Evolutionary conservation across 2,888 invertebrate species (phyloP), one percentile per base, ranked within the genome.

Genomic region (Ormyrus nitidulus): DNA sequence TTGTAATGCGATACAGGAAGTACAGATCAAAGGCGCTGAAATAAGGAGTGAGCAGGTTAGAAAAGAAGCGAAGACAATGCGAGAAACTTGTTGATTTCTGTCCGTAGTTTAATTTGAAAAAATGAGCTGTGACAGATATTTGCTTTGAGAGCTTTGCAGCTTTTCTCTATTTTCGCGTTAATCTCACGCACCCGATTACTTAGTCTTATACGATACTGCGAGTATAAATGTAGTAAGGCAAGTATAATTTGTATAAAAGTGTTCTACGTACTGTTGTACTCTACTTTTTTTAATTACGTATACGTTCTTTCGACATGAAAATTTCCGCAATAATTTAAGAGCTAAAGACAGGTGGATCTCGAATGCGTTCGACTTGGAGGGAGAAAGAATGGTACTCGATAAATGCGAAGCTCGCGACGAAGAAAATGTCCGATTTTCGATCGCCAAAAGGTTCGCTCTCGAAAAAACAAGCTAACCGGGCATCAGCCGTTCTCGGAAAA

Each of bases 191-290:
- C 46, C 65, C 44, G 62, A 61, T 70, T 62, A 65, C 48, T 70
- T 59, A 71, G 48, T 61, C 75, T 75, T 79, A 74, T 10, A 70
- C 44, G 53, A 54, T 75, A 79, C 64, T 79, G 79, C 79, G 75
- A 79, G 79, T 79, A 75, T 71, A 79, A 69, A 59, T 69, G 62
- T 71, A 56, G n/a, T 53, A 70, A 78, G 73, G 78, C 78, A 73
- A 78, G 54, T 68, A 56, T 73, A 59, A 66, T 56, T 66, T 72
- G 19, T 72, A 72, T 68, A 68, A 61, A 78, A 66, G 8, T 34
- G 34, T 72, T 66, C 72, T 78, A 72, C 59, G 73, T 73, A 73
- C 19, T 62, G 34, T 56, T 62, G 64, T 62, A 64, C 48, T 64
- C 78, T 68, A 78, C 44, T 13, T 61, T 48, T 66, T 66, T 54